Conservation (phyloP, 2,888 invertebrate species). For the Platerodrilus igneus region DNA sequence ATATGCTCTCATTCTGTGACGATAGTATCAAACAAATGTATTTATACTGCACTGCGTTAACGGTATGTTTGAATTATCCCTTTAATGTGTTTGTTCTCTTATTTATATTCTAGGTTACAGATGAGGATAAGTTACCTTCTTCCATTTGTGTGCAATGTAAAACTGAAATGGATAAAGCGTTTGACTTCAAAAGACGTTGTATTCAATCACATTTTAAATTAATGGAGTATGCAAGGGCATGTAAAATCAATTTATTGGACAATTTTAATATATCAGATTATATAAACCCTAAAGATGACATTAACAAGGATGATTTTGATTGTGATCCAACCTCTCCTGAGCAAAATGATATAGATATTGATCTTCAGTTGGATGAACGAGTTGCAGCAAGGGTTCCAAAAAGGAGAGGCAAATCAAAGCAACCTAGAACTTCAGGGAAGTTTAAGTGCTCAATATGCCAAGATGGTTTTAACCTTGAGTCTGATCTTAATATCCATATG, state of each 20-base stretch:
- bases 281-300: conserved; percentile 21
- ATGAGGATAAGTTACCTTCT: conserved; percentile 33
- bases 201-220: conserved; percentile 34
- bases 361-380: background rate
- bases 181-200: conserved; percentile 36
- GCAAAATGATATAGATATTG: background rate
- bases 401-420: conserved; percentile 5
- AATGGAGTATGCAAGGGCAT: conserved; percentile 20
- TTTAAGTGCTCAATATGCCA: conserved; percentile 33
- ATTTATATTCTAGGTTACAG: conserved; percentile 30
- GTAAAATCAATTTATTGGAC: conserved; percentile 1
- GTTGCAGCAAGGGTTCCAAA: background rate
- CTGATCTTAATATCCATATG: conserved; percentile 37
- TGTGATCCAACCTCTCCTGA: background rate
- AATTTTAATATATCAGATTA: conserved; percentile 20
- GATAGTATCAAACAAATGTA: conserved; percentile 40
- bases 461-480: conserved; percentile 34
- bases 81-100: background rate
- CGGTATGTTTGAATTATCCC: conserved; percentile 26
- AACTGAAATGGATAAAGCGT: conserved; percentile 31
- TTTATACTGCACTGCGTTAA: conserved; percentile 35
- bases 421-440: conserved; percentile 14
- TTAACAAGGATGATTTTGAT: conserved; percentile 3
- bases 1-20: conserved; percentile 44
- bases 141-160: conserved; percentile 37